Evolutionary conservation across 2,888 invertebrate species (phyloP), one percentile per base, ranked within the genome.

Genomic region (Drosophila meridionalis): DNA sequence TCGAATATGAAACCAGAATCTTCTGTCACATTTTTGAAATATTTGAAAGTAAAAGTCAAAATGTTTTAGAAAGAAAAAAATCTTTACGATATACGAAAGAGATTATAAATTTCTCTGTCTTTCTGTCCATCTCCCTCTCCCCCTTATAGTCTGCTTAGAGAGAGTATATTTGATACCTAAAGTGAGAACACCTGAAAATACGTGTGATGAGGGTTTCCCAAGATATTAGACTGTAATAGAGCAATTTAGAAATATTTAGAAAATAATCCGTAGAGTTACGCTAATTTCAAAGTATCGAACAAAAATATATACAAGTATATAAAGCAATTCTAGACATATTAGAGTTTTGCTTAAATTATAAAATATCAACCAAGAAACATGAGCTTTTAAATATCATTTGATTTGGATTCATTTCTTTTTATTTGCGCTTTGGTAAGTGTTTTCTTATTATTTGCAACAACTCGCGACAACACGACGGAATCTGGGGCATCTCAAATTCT

Each of bases 401-500:
- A 11, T 32, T 30, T 14, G 1, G 1, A 7, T 47, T 14, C 34
- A 0, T 14, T 48, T 66, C 26, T 38, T 5, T 55, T 50, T 20
- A 55, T 1, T 58, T 47, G 12, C 3, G 28, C 3, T 47, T 47
- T 28, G 47, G 28, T 14, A 47, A 47, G 28, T 47, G 47, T 3
- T 12, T 47, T 14, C 30, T 14, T 30, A 3, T 68, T 9, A 42
- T 36, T 32, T 38, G 28, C 45, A 61, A 64, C n/a, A 34, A 52
- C 9, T 52, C 5, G 20, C n/a, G 50, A 20, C 32, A 20, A 52
- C 32, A 34, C 34, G 11, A 20, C 50, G 34, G 32, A 14, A 52
- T 34, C 50, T 48, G 58, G 45, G 42, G 30, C 67, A 68, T 30
- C 34, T 52, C 34, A 9, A 52, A 20, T 20, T 9, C 32, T 32